phyloP scores from a whole-genome alignment of 2,113 vertebrate genomes.

The Gorsachius goisagi region DNA sequence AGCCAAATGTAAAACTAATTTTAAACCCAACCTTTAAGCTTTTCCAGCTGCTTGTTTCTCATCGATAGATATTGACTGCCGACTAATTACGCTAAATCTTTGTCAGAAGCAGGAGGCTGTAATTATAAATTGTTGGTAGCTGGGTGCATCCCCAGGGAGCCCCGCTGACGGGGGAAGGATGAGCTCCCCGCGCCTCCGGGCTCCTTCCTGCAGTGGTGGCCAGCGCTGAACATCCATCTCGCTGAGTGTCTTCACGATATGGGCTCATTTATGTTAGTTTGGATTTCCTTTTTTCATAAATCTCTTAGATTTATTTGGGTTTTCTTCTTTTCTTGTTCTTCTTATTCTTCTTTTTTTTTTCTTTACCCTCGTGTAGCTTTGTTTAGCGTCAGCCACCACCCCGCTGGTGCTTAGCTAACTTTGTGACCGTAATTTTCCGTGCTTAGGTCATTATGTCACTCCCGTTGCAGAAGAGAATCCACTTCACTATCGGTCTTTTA shows the following conservation, averaged over 20 bases:
- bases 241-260: background rate
- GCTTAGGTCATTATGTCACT: background rate
- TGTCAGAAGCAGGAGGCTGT: background rate
- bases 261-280: background rate
- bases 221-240: background rate
- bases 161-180: background rate
- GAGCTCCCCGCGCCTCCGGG: background rate
- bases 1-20: background rate
- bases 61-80: accelerated
- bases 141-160: background rate
- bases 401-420: background rate
- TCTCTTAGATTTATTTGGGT: background rate
- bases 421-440: background rate
- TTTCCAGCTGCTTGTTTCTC: background rate
- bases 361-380: background rate
- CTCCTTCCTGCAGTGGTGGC: background rate
- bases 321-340: background rate
- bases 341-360: too few species aligned
- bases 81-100: background rate
- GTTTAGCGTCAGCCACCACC: background rate
- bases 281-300: background rate
- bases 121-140: background rate
- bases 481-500: background rate
- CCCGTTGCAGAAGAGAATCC: background rate
- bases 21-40: background rate